These are phyloP conservation scores for Aethes cnicana DNA, from an alignment of 2,888 invertebrate species.

Conservation along the genomic window DNA sequence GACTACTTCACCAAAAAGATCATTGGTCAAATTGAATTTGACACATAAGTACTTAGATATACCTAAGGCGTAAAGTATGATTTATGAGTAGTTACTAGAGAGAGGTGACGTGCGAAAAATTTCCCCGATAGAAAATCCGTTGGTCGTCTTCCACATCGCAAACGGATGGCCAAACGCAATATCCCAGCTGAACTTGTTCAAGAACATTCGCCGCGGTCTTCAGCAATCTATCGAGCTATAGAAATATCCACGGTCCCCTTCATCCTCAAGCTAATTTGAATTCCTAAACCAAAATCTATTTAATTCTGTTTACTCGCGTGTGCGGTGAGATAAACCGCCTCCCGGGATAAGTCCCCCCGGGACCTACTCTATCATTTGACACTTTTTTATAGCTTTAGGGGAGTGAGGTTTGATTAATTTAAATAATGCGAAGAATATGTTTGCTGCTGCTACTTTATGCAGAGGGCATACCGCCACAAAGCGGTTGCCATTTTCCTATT, in stretches of 20 bases:
- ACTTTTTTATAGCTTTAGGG: conserved; percentile 16
- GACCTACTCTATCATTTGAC: conserved; percentile 25
- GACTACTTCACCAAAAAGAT: too few relatives aligned
- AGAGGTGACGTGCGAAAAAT: too few relatives aligned
- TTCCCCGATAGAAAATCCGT: too few relatives aligned
- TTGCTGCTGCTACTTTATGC: too few relatives aligned
- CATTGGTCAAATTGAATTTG: too few relatives aligned
- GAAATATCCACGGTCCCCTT: conserved; percentile 3
- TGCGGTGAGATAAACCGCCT: conserved; percentile 49
- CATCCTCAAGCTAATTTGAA: conserved; percentile 37
- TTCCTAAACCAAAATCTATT: conserved; percentile 43
- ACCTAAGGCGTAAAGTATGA: too few relatives aligned
- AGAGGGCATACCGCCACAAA: too few relatives aligned
- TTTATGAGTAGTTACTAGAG: too few relatives aligned
- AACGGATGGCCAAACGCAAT: too few relatives aligned
- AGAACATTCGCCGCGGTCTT: background rate
- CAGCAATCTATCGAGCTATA: background rate
- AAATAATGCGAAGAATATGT: conserved; percentile 3
- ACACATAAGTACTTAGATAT: too few relatives aligned
- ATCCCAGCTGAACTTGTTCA: background rate
- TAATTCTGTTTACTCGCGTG: conserved; percentile 46
- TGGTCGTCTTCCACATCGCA: too few relatives aligned
- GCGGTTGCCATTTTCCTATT: too few relatives aligned
- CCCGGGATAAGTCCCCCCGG: conserved; percentile 33
- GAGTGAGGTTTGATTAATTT: conserved; percentile 13